phyloP scores from a whole-genome alignment of 2,113 vertebrate species.

The Catharus fuscescens region DNA sequence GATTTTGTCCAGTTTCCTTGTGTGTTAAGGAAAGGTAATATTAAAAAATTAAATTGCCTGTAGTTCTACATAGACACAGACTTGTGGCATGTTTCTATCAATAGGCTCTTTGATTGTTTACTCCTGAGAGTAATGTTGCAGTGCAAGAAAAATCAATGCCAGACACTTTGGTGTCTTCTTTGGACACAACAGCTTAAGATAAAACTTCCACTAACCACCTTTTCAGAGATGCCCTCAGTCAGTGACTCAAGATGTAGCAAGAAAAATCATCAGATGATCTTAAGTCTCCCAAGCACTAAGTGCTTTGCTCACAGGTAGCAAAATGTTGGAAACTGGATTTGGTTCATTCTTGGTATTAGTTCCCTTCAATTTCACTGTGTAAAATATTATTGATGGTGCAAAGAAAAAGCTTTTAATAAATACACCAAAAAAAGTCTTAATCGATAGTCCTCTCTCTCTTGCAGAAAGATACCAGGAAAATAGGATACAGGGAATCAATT shows the following conservation, averaged over 20 bases:
- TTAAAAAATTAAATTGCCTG: background rate
- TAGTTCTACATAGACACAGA: background rate
- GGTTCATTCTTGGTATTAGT: background rate
- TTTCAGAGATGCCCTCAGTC: background rate
- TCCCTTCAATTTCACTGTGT: constrained; percentile 26
- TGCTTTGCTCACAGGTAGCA: background rate
- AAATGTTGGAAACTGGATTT: constrained; percentile 20
- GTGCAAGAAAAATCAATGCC: background rate
- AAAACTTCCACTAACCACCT: background rate
- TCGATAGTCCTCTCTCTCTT: background rate
- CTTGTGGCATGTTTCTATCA: background rate
- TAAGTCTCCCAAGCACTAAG: background rate
- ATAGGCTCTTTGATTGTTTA: background rate
- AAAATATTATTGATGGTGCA: background rate
- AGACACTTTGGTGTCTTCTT: background rate
- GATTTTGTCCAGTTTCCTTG: background rate
- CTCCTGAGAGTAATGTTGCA: background rate
- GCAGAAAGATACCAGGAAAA: background rate
- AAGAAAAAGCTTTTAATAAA: constrained; percentile 20
- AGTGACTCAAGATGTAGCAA: background rate
- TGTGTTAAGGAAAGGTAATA: background rate
- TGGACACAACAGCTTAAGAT: background rate
- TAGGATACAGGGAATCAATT: constrained; percentile 36
- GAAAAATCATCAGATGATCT: background rate
- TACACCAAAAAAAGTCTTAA: background rate